Percentiles rank a stretch among this genome's conserved stretches.
These are phyloP conservation scores for Athalia circularis DNA, from an alignment of 2,888 invertebrate species.

Conservation along the genomic window DNA sequence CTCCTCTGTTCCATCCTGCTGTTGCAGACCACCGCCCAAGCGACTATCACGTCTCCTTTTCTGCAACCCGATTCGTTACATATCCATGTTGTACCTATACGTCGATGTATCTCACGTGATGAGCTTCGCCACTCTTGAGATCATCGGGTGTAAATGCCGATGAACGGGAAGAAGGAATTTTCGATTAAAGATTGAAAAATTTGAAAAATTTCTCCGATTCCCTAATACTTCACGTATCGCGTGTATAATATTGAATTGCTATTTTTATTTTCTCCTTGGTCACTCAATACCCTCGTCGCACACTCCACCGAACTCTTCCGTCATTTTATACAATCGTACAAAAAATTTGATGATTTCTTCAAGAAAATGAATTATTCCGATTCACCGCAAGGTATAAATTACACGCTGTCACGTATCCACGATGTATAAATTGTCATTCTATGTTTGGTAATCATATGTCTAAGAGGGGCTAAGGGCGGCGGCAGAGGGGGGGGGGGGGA, in stretches of 20 bases:
- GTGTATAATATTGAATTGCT: too few species aligned
- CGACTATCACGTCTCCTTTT: constrained; percentile 40
- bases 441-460: constrained; percentile 35
- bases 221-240: too few species aligned
- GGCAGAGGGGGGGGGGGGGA: background rate
- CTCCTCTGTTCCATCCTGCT: constrained; percentile 12
- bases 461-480: background rate
- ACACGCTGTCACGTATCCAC: constrained; percentile 19
- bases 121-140: too few species aligned
- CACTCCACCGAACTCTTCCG: too few species aligned
- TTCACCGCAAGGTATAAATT: constrained; percentile 15
- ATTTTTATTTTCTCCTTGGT: too few species aligned
- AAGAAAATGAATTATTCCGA: constrained; percentile 3
- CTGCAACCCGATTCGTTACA: background rate
- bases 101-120: background rate
- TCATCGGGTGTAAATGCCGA: too few species aligned
- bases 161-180: too few species aligned
- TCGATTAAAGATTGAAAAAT: too few species aligned
- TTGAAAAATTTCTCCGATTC: too few species aligned
- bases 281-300: too few species aligned
- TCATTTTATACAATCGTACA: too few species aligned
- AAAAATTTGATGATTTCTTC: background rate
- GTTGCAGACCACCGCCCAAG: too few species aligned
- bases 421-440: constrained; percentile 12
- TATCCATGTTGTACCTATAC: constrained; percentile 16